Conservation (phyloP, 2,888 invertebrate genomes). For the Volucella bombylans region DNA sequence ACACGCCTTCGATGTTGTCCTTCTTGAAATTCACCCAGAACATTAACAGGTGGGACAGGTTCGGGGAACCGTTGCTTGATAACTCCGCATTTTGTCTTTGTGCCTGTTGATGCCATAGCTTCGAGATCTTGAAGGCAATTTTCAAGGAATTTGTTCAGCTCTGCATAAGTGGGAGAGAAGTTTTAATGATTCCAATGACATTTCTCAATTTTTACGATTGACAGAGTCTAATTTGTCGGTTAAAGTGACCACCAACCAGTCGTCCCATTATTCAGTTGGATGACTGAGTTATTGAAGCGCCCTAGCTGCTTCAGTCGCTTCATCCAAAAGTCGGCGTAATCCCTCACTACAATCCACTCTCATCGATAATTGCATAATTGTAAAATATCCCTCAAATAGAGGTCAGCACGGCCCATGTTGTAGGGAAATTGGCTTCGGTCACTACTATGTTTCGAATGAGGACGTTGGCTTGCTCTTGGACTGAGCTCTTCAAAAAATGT, state of each 20-base stretch:
- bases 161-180: too few species aligned
- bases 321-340: conserved; percentile 13
- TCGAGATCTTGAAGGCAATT: too few species aligned
- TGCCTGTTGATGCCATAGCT: too few species aligned
- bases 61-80: too few species aligned
- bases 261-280: conserved; percentile 39
- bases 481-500: not conserved
- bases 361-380: conserved; percentile 15
- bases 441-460: not conserved
- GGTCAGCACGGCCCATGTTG: not conserved
- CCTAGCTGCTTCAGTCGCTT: conserved; percentile 29
- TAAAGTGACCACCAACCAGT: conserved; percentile 39
- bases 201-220: conserved; percentile 43
- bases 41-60: too few species aligned
- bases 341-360: conserved; percentile 1
- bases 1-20: too few species aligned
- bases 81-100: too few species aligned
- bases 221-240: conserved; percentile 43
- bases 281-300: conserved; percentile 32
- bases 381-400: conserved; percentile 29
- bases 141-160: too few species aligned
- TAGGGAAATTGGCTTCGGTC: not conserved
- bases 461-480: not conserved
- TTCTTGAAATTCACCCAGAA: too few species aligned
- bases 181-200: conserved; percentile 5